These are phyloP conservation scores for Nyctalus aviator DNA, from an alignment of 2,797 vertebrate genomes.

Conservation along the genomic window DNA sequence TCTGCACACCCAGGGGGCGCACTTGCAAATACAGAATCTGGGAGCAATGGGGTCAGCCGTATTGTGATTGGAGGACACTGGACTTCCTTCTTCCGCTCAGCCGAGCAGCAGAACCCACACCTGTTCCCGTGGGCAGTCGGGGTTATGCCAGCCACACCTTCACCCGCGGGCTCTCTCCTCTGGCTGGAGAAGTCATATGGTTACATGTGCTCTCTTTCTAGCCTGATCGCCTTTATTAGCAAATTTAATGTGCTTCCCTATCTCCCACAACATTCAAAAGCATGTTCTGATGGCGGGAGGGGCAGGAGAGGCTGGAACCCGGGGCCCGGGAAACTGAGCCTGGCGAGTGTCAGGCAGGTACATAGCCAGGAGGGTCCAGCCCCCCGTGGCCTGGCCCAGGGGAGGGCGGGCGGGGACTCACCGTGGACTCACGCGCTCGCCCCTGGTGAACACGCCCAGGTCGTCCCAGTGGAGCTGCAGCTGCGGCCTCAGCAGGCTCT, in stretches of 20 bases:
- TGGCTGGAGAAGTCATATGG: not conserved
- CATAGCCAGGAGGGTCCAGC: accelerated
- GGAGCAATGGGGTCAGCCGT: accelerated
- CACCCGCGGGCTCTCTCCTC: accelerated
- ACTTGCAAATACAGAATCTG: not conserved
- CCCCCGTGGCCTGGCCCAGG: not conserved
- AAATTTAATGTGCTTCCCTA: not conserved
- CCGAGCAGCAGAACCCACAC: too few relatives aligned
- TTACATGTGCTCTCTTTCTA: accelerated
- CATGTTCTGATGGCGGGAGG: not conserved
- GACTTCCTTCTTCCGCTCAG: not conserved
- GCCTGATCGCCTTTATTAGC: not conserved
- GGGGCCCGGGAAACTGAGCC: not conserved
- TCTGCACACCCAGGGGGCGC: not conserved
- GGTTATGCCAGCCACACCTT: not conserved
- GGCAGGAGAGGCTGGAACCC: too few relatives aligned
- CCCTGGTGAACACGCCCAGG: constrained; percentile 87
- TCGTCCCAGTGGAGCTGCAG: constrained; percentile 89
- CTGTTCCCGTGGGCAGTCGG: accelerated
- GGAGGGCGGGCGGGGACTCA: constrained; percentile 80
- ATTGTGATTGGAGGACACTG: accelerated
- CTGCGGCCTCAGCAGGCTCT: constrained; percentile 88
- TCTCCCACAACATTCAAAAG: not conserved
- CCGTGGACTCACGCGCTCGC: constrained; percentile 85
- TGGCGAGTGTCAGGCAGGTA: accelerated